Conservation (phyloP, 2,113 vertebrate genomes). For the Brachirus orientalis region DNA sequence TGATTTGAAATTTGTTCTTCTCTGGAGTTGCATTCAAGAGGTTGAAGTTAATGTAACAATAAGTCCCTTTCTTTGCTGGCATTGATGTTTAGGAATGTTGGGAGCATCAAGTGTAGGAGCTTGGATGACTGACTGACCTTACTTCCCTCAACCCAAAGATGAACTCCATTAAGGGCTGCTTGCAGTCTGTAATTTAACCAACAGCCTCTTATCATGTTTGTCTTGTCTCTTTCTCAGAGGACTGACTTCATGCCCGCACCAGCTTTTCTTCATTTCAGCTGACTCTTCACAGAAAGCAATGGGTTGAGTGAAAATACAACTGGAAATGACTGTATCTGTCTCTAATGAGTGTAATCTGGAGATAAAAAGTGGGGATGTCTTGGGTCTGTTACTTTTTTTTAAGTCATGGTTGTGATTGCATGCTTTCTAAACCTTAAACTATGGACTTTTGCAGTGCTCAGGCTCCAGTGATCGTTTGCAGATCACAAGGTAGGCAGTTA, state of each 20-base stretch:
- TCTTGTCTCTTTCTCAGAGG: slow-evolving; percentile 68
- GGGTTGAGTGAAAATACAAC: slow-evolving; percentile 24
- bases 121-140: slow-evolving; percentile 70
- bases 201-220: slow-evolving; percentile 76
- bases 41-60: slow-evolving; percentile 45
- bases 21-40: slow-evolving; percentile 25
- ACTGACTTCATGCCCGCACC: slow-evolving; percentile 53
- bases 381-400: background rate
- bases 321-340: background rate
- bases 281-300: slow-evolving; percentile 25
- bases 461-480: slow-evolving; percentile 2
- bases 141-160: slow-evolving; percentile 75
- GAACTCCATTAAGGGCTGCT: slow-evolving; percentile 79
- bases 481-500: slow-evolving; percentile 5
- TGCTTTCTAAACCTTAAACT: too few relatives aligned
- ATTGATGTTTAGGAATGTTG: slow-evolving; percentile 65
- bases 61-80: slow-evolving; percentile 56
- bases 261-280: slow-evolving; percentile 57
- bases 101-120: slow-evolving; percentile 47
- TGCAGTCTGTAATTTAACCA: slow-evolving; percentile 81
- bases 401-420: slow-evolving; percentile 1
- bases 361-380: slow-evolving; percentile 16
- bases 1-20: slow-evolving; percentile 5
- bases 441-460: slow-evolving; percentile 14
- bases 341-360: slow-evolving; percentile 12